These are phyloP conservation scores for Helicolenus hilgendorfi DNA, from an alignment of 2,797 vertebrate species.

Conservation along the genomic window DNA sequence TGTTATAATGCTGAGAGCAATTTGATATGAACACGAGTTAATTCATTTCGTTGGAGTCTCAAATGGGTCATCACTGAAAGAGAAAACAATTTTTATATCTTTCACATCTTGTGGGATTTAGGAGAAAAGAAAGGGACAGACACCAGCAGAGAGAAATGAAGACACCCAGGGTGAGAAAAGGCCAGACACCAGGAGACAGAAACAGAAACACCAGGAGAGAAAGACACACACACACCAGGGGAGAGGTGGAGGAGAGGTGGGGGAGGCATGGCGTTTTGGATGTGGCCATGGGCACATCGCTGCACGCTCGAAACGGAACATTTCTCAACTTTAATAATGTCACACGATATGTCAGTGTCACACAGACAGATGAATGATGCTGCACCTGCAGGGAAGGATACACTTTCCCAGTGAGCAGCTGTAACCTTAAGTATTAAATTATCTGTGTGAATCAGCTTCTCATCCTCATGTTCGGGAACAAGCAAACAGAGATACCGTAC, in stretches of 20 bases:
- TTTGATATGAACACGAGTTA: not conserved
- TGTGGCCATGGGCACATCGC: conserved; percentile 1
- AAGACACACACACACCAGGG: conserved; percentile 1
- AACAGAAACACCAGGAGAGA: conserved; percentile 37
- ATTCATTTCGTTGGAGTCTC: conserved; percentile 8
- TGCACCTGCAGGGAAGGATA: conserved; percentile 3
- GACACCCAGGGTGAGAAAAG: conserved; percentile 34
- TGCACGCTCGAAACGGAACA: conserved; percentile 28
- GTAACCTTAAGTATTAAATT: not conserved
- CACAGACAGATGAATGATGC: conserved; percentile 22
- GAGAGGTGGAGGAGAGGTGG: not conserved
- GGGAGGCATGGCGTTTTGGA: not conserved
- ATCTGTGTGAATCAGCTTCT: not conserved
- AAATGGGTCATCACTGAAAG: conserved; percentile 30
- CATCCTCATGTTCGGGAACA: not conserved
- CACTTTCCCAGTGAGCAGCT: not conserved
- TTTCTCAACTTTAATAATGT: conserved; percentile 40
- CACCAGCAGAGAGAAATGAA: conserved; percentile 36
- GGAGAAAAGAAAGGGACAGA: not conserved
- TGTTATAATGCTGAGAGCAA: not conserved
- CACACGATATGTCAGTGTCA: conserved; percentile 16
- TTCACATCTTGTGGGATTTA: conserved; percentile 23
- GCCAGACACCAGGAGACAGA: conserved; percentile 22
- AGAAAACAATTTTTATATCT: conserved; percentile 4
- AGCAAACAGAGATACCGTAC: not conserved